Base-by-base conservation (phyloP, 2,797 vertebrate genomes). In the Chaetophractus vellerosus region DNA sequence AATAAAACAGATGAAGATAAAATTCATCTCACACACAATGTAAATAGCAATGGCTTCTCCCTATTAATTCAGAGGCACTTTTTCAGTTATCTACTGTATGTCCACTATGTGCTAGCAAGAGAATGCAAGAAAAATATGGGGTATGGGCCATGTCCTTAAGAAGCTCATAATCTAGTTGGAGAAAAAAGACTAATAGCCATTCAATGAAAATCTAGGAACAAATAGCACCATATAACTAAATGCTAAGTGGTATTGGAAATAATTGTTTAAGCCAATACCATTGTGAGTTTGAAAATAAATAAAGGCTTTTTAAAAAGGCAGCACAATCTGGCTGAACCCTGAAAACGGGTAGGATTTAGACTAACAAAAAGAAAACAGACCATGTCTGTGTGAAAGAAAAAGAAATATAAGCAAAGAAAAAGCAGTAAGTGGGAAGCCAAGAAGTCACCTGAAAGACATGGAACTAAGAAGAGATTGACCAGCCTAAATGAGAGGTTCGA, bases 101-200 rank as follows among this genome's bases (percentile, higher is more conserved):
- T 24, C 41, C 7, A 66, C 31, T 59, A 71, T 36, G 50, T 28
- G 36, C 28, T 69, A 82, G 26, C 36, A 79, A 92, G 38, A 86
- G 26, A 90, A 91, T 28, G 52, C 71, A 93, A 91, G 57, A 90
- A 83, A 90, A 96, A 96, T n/a, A 88, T 23, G 33, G 75, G 74
- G 3, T 10, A 24, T 66, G 38, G 84, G 16, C 52, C 48, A 74
- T 33, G 71, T 69, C 52, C 64, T 74, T 69, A 90, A 92, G 69
- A 92, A 80, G n/a, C 26, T 19, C 79, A 83, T 66, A 21, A 63
- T 76, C 14, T 38, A 87, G 21, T 12, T 38, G 18, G n/a, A 76
- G 64, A 72, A 78, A n/a, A 21, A 88, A 59, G 69, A 63, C 26
- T 57, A 81, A 68, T 3, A 6, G 21, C 26, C 14, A 24, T 2